Percentiles rank a stretch among this genome's conserved stretches.
Evolutionary conservation across 1,140 invertebrate species (phyloP).

Genomic region (Coptotermes formosanus): DNA sequence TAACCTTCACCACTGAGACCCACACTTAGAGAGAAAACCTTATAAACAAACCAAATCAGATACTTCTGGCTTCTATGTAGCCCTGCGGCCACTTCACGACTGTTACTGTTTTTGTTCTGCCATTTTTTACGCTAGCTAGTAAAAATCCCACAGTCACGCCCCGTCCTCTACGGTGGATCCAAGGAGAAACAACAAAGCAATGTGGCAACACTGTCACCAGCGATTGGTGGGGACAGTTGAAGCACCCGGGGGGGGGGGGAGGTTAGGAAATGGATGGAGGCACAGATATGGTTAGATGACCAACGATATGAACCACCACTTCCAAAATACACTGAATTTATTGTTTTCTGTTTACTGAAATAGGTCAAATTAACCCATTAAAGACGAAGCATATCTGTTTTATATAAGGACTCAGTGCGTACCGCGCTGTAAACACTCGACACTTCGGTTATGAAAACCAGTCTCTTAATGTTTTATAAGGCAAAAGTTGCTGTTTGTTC

Average conservation of each 20-base stretch:
- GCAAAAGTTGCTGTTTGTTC: too few relatives aligned
- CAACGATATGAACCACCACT: neutral
- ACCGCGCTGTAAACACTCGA: too few relatives aligned
- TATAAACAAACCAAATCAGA: neutral
- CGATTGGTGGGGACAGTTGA: neutral
- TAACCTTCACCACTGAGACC: neutral
- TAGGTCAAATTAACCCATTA: too few relatives aligned
- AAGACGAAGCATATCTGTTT: too few relatives aligned
- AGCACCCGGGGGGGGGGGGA: neutral
- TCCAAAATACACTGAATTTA: too few relatives aligned
- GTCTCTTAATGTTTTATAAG: too few relatives aligned
- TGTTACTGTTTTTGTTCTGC: neutral
- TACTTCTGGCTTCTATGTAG: neutral
- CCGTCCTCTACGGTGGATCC: neutral
- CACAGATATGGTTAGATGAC: neutral
- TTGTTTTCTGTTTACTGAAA: too few relatives aligned
- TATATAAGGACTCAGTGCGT: too few relatives aligned
- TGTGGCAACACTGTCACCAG: neutral
- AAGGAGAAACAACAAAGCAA: constrained; percentile 3
- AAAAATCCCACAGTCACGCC: neutral
- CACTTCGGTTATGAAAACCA: too few relatives aligned
- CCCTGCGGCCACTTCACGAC: neutral
- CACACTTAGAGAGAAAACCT: neutral
- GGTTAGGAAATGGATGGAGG: neutral
- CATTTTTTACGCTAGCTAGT: neutral